Evolutionary conservation across 2,113 vertebrate genomes (phyloP), one percentile per base, ranked within the genome.

Genomic region (Thalassoma bifasciatum): DNA sequence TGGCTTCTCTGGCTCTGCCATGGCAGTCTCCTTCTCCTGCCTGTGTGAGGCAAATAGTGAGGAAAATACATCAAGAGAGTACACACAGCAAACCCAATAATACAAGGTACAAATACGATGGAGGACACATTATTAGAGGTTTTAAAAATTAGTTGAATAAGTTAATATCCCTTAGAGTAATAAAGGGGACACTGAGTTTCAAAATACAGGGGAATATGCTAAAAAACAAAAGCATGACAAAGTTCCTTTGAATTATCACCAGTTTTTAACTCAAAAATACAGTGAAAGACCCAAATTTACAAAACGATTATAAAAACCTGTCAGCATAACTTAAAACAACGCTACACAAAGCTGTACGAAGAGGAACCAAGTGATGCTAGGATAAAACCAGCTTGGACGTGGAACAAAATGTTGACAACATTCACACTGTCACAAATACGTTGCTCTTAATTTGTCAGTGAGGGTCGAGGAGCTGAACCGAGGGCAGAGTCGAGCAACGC

Each of bases 1-100:
- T 30, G 74, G 59, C 79, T 88, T 91, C 70, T 94, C 92, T 65
- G 91, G 56, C 63, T 94, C 91, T 21, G 83, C 76, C 90, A 90
- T 89, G 49, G 77, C 85, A 58, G 64, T 64, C 36, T 91, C 91
- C 72, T 85, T 92, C 80, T 80, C 62, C 64, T 88, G 87, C 66
- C 93, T 94, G 72, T 0, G 11, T 38, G n/a, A 30, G n/a, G 57
- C 19, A 36, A 76, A 42, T 72, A 56, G 62, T 36, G 22, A 80
- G 2, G 74, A 56, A 66, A 5, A 44, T 24, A 79, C 2, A 30
- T 3, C 12, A 79, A 4, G 44, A n/a, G 2, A 58, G 60, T 38
- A 44, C 22, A 58, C 14, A 42, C 10, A 56, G 47, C 10, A 70
- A 13, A 47, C 12, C 8, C 3, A 44, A 40, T 5, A 40, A 40